Percentiles rank a stretch among this genome's conserved stretches.
phyloP scores from a whole-genome alignment of 1,140 invertebrate genomes.

The Harpegnathos saltator region DNA sequence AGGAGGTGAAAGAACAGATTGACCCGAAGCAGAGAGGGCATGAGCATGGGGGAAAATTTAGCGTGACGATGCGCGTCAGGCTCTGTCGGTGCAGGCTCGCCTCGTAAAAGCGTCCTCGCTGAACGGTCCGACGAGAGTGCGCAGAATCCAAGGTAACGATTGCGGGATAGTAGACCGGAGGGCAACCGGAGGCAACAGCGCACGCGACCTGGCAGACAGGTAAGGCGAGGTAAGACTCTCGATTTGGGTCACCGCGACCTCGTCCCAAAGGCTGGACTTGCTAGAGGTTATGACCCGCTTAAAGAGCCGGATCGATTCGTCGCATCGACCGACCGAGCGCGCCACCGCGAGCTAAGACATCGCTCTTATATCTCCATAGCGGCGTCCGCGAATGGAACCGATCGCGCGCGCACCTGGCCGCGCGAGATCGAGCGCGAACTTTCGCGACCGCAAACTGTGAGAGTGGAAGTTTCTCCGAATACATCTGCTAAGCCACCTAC shows the following conservation, averaged over 20 bases:
- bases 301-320: constrained; percentile 78
- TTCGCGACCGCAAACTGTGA: not conserved
- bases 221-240: constrained; percentile 77
- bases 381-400: too few relatives aligned
- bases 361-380: constrained; percentile 70
- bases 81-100: constrained; percentile 57
- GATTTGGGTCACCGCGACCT: constrained; percentile 84
- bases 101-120: constrained; percentile 77
- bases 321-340: constrained; percentile 75
- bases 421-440: not conserved
- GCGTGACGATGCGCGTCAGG: not conserved
- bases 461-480: constrained; percentile 2
- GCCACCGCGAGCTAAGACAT: constrained; percentile 9
- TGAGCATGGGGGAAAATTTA: not conserved
- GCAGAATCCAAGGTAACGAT: constrained; percentile 86
- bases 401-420: not conserved
- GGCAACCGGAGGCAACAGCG: constrained; percentile 65
- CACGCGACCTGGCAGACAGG: constrained; percentile 65
- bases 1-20: constrained; percentile 32
- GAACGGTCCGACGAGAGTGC: constrained; percentile 75
- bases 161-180: constrained; percentile 76
- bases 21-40: constrained; percentile 22
- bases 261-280: constrained; percentile 81
- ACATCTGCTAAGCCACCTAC: constrained; percentile 34
- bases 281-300: constrained; percentile 83